Base-by-base conservation (phyloP, 1,140 invertebrate genomes). In the Planococcus citri region DNA sequence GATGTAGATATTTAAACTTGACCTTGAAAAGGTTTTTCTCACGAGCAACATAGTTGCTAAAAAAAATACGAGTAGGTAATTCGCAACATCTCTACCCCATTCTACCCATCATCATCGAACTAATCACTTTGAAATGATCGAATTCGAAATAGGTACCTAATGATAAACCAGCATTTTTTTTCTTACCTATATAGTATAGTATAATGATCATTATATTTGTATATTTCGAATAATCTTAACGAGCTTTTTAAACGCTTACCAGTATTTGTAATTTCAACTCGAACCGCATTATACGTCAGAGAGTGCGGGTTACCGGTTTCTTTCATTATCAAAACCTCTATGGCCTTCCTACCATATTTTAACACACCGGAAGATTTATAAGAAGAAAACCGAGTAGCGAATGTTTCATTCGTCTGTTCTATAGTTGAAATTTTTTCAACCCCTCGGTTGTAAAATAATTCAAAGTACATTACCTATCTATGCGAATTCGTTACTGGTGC, bases 351-450 rank as follows among this genome's bases (percentile, higher is more conserved):
- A 3, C 41, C 6, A 14, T n/a, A n/a, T 51, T 51, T n/a, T 14
- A 51, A 51, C 41, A n/a, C 41, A 51, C 41, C 41, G n/a, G 41
- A 51, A 51, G 41, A 51, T 51, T 51, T 51, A 51, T 51, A 51
- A 51, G n/a, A 51, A 3, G 12, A 51, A 14, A 14, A 51, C 41
- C 41, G 17, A 51, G 17, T n/a, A 51, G 6, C 12, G 41, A 51
- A 17, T 9, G 41, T 20, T 20, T 14, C 41, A 51, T 51, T 51
- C 41, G n/a, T 51, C 41, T 17, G 41, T 51, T 51, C 41, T 20
- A n/a, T n/a, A 51, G 12, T 51, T 51, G 41, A 51, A 51, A 51
- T 51, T 51, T 51, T 51, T 51, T 51, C 41, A 51, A 20, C 41
- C 41, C n/a, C 17, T 20, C 41, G 41, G 41, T 51, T 51, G 17